Evolutionary conservation across 2,113 vertebrate genomes (phyloP).

Genomic region (Puntigrus tetrazona): DNA sequence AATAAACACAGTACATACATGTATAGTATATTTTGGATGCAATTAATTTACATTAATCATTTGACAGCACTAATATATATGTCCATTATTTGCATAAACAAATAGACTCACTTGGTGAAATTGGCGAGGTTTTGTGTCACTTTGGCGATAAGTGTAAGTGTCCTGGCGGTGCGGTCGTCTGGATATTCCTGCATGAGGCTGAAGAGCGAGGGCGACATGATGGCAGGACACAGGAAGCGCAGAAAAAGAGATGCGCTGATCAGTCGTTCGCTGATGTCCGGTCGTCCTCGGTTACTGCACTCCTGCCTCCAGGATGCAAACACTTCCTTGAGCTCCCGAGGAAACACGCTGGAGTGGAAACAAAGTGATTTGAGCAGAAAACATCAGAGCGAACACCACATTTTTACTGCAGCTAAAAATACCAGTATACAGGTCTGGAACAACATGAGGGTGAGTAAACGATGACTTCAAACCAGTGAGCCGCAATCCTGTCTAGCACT

Average conservation of each 20-base stretch:
- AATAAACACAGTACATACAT: too few relatives aligned
- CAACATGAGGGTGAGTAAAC: neutral
- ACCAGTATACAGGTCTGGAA: neutral
- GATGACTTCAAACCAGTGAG: neutral
- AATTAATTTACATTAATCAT: too few relatives aligned
- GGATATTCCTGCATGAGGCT: slow-evolving; percentile 94
- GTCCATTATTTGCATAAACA: neutral
- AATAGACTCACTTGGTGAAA: slow-evolving; percentile 89
- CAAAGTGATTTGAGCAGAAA: neutral
- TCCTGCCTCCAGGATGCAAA: slow-evolving; percentile 97
- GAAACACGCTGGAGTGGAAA: slow-evolving; percentile 84
- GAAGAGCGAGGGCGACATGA: slow-evolving; percentile 97
- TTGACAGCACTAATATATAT: too few relatives aligned
- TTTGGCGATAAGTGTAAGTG: slow-evolving; percentile 96
- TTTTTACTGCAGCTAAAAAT: neutral
- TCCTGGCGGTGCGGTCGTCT: slow-evolving; percentile 92
- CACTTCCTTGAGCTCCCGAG: slow-evolving; percentile 94
- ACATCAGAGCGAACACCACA: neutral
- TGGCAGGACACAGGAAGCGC: slow-evolving; percentile 95
- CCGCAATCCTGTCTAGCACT: neutral
- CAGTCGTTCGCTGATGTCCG: slow-evolving; percentile 94
- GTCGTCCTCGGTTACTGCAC: slow-evolving; percentile 89
- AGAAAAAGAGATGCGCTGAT: slow-evolving; percentile 97
- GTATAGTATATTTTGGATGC: too few relatives aligned
- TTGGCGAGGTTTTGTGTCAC: slow-evolving; percentile 98